Conservation (phyloP, 1,140 invertebrate genomes). For the Sesamia nonagrioides region DNA sequence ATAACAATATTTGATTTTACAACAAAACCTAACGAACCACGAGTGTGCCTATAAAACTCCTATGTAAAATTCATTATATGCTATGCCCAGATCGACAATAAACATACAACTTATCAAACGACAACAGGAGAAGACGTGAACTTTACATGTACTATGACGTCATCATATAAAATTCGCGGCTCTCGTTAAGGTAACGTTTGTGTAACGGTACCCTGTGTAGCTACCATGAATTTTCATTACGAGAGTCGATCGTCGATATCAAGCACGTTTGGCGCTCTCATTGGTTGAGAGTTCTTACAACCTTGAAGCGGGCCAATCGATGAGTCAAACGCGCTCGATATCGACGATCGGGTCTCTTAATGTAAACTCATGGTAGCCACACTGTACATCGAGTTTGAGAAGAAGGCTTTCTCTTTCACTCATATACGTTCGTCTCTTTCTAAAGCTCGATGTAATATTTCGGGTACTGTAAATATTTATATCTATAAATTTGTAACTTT, state of each 20-base stretch:
- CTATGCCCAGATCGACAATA: constrained; percentile 22
- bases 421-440: background rate
- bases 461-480: no score
- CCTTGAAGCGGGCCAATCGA: no score
- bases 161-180: background rate
- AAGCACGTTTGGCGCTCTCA: no score
- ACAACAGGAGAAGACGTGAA: background rate
- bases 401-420: background rate
- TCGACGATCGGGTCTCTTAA: no score
- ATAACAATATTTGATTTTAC: background rate
- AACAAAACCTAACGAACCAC: background rate
- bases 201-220: background rate
- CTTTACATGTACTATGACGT: background rate
- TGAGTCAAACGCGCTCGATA: no score
- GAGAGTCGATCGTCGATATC: no score
- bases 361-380: no score
- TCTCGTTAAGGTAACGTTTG: background rate
- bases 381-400: background rate
- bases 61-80: constrained; percentile 1
- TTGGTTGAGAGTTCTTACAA: no score
- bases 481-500: background rate
- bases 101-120: background rate
- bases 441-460: background rate
- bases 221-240: no score
- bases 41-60: constrained; percentile 14